Conservation (phyloP, 2,888 invertebrate genomes). For the Aspidiotus rigidus region DNA sequence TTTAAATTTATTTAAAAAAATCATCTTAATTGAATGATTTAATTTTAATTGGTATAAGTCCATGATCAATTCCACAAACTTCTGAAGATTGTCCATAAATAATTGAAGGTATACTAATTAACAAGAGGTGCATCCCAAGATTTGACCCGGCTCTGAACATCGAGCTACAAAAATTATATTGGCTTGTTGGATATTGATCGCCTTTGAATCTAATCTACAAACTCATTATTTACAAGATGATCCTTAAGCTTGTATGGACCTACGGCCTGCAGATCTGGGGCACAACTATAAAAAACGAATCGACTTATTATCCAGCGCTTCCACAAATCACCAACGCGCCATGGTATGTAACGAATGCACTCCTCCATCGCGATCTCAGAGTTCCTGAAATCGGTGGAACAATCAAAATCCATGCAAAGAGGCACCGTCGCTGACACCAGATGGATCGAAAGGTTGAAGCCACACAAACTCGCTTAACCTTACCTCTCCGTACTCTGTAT, state of each 20-base stretch:
- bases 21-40: too few species aligned
- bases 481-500: too few species aligned
- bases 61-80: too few species aligned
- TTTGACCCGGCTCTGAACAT: not conserved
- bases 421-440: not conserved
- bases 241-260: not conserved
- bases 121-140: not conserved
- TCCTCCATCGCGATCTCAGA: constrained; percentile 2
- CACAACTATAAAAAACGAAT: not conserved
- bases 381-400: not conserved
- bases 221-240: not conserved
- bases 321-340: not conserved
- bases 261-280: constrained; percentile 7
- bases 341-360: constrained; percentile 5
- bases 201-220: not conserved
- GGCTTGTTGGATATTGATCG: not conserved
- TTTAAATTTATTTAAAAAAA: too few species aligned
- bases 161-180: not conserved
- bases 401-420: not conserved
- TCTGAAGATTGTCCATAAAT: too few species aligned
- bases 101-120: too few species aligned
- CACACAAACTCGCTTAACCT: not conserved
- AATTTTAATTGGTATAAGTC: too few species aligned
- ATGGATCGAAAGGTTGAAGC: not conserved
- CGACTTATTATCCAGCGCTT: not conserved